Base-by-base conservation (phyloP, 2,888 invertebrate species). In the Liopterus haemorrhoidalis region DNA sequence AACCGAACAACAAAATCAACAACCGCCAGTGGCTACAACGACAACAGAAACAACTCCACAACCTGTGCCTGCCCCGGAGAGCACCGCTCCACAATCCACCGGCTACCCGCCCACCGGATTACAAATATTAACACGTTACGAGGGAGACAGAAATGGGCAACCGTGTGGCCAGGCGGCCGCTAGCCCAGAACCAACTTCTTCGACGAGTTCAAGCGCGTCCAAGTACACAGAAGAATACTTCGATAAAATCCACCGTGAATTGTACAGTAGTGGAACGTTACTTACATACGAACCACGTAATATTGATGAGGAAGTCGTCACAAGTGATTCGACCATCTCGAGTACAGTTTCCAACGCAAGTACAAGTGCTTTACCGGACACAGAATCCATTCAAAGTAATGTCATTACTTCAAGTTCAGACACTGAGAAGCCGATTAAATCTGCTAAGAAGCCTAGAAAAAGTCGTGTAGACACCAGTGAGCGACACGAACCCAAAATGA, bases 61-160 rank as follows among this genome's bases (percentile, higher is more conserved):
- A 32, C 5, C 14, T 67, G 67, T 50, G 66, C 68, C 43, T 62
- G 68, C 2, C 58, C 69, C 19, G 68, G 68, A 56, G 59, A 65
- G 5, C 60, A 69, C 5, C 19, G 31, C 36, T 30, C 42, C 18
- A 62, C 67, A 42, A n/a, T 36, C 54, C 11, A 14, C 19, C n/a
- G n/a, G n/a, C n/a, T n/a, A n/a, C n/a, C 15, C 31, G n/a, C 12
- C 15, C 5, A 5, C 6, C n/a, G 5, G 6, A 5, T 5, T n/a
- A n/a, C 15, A n/a, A n/a, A n/a, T n/a, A n/a, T n/a, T n/a, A n/a
- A n/a, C n/a, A n/a, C n/a, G n/a, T n/a, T n/a, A n/a, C 31, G 6
- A n/a, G n/a, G n/a, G n/a, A n/a, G n/a, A n/a, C n/a, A n/a, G n/a
- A n/a, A n/a, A n/a, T n/a, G n/a, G n/a, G n/a, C n/a, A n/a, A n/a